Evolutionary conservation across 2,888 invertebrate genomes (phyloP), one percentile per base, ranked within the genome.

Genomic region (Cheiracanthium punctorium): DNA sequence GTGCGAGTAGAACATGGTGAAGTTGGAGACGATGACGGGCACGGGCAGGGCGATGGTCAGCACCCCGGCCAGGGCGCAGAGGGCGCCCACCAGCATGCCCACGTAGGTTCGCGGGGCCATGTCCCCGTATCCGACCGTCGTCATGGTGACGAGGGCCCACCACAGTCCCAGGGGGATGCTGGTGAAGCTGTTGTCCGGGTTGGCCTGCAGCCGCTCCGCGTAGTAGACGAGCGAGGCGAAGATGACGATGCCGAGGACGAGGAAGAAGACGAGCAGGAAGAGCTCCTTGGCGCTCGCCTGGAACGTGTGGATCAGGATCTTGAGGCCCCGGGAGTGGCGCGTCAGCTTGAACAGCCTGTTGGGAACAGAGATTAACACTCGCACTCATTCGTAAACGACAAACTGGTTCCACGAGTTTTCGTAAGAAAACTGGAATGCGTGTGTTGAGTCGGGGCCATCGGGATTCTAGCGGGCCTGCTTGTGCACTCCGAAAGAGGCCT

Each of bases 131-230:
- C 98, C 98, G 85, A 98, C 98, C 0, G 97, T 98, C 90, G 98
- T 99, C 98, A 99, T 98, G 90, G 98, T 98, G 89, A 98, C 98
- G 93, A 98, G 94, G 69, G 98, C 98, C 98, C 98, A 99, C 98
- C 98, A 98, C 89, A 98, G 93, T 52, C 98, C 98, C 90, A 98
- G 93, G 69, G 98, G 98, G 93, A 99, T 99, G 93, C 97, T 98
- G 92, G 97, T 97, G 93, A 99, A 99, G 93, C 98, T 97, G 93
- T 98, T 98, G 92, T 97, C 95, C 88, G 97, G 97, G 90, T 93
- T 93, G 89, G 92, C 96, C 92, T 97, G 96, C 91, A 98, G 97
- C 91, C 98, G 94, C 93, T 99, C 99, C 88, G 98, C 98, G 93
- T 98, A 99, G 93, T 98, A 99, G 90, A 99, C 98, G 91, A 99